Evolutionary conservation across 2,113 vertebrate species (phyloP).

Genomic region (Sarotherodon lohbergeri): DNA sequence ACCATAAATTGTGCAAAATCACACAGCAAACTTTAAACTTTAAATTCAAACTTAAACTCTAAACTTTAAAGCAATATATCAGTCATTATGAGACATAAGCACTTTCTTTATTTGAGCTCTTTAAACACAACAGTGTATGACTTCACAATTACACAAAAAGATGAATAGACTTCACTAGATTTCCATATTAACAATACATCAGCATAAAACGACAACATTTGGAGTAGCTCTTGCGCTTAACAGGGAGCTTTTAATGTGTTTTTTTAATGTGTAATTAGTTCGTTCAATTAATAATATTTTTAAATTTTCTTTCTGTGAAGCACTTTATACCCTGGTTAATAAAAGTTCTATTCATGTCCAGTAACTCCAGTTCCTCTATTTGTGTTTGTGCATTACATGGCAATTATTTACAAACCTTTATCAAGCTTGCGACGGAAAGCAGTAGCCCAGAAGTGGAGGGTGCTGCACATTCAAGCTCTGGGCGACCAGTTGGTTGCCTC

Average conservation of each 20-base stretch:
- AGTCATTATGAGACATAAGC: background rate
- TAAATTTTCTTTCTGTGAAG: rapidly evolving
- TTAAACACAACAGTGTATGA: background rate
- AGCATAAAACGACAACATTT: background rate
- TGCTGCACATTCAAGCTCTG: background rate
- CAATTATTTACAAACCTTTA: background rate
- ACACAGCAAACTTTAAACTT: background rate
- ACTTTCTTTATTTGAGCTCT: background rate
- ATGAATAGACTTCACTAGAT: background rate
- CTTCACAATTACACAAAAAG: background rate
- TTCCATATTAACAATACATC: background rate
- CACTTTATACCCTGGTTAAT: background rate
- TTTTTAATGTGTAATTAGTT: background rate
- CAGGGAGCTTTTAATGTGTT: background rate
- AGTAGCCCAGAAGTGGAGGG: background rate
- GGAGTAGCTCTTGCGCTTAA: background rate
- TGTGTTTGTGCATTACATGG: background rate
- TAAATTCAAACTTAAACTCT: background rate
- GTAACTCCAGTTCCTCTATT: background rate
- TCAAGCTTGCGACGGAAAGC: background rate
- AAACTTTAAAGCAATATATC: background rate
- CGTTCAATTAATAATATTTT: background rate
- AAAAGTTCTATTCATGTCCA: background rate
- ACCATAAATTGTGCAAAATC: background rate
- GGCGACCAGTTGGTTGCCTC: rapidly evolving